These are phyloP conservation scores for Thryonomys swinderianus DNA, from an alignment of 2,113 vertebrate genomes.

Conservation along the genomic window DNA sequence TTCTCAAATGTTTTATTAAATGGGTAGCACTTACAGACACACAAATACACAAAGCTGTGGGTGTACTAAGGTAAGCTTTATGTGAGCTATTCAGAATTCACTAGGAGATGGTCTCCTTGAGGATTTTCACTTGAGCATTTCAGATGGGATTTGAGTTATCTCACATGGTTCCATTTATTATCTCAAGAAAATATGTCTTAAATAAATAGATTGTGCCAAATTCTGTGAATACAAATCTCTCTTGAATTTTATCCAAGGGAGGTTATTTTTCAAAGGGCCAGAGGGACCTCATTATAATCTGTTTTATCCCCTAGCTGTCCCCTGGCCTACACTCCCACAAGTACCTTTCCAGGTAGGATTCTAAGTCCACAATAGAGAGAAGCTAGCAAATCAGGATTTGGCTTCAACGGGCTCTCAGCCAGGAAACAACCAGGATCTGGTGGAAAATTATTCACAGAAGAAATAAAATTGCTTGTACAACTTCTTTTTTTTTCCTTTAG, in stretches of 20 bases:
- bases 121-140: background rate
- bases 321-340: background rate
- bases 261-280: constrained; percentile 61
- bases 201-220: constrained; percentile 30
- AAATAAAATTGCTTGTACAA: constrained; percentile 46
- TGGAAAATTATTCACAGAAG: background rate
- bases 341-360: constrained; percentile 1
- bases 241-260: constrained; percentile 56
- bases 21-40: background rate
- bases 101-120: background rate
- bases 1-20: background rate
- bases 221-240: constrained; percentile 25
- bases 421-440: constrained; percentile 31
- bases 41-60: background rate
- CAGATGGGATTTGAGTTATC: background rate
- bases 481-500: background rate
- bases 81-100: background rate
- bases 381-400: constrained; percentile 27
- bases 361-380: background rate
- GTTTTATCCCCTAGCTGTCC: background rate
- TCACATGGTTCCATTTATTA: background rate
- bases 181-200: background rate
- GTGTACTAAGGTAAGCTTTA: background rate
- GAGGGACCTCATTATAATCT: constrained; percentile 62
- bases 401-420: background rate